Evolutionary conservation across 2,113 vertebrate genomes (phyloP), one percentile per base, ranked within the genome.

Genomic region (Heloderma charlesbogerti): DNA sequence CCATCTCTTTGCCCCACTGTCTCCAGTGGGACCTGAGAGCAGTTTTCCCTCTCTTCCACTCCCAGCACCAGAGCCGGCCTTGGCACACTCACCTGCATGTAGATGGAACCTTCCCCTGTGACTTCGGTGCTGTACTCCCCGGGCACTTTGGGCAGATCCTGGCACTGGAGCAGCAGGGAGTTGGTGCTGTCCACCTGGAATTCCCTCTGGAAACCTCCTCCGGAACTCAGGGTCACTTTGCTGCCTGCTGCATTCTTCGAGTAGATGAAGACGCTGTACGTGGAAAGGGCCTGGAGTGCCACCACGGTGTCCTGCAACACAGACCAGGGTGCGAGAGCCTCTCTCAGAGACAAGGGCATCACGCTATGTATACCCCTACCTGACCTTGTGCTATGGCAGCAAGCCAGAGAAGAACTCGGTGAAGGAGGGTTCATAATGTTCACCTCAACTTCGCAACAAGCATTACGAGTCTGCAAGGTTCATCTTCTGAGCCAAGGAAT

Each of bases 101-200:
- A 97, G 34, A 97, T 96, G 10, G 97, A 98, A 78, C 97, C 96
- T 12, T 94, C 93, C 0, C 98, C 98, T 25, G 96, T 96, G 63
- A 96, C 96, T 6, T 87, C 89, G 0, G 90, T 81, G 31, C 7
- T 95, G 95, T 98, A 98, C 2, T 96, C 88, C 40, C 97, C 97
- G 0, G 97, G 97, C 77, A 98, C 90, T 34, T 78, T 79, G 45
- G 97, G 93, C 87, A 98, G 93, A 34, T 75, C 0, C 85, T 92
- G 37, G 16, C 98, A 98, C 92, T 99, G 99, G 13, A 98, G 97
- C 87, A 99, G 94, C 86, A 99, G 96, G 63, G 97, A 97, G 95
- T 98, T 99, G 89, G 81, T 77, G 27, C 97, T 69, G 57, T 97
- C 96, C 84, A 99, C 96, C 0, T 96, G 94, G 91, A 99, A 98